phyloP scores from a whole-genome alignment of 2,888 invertebrate species.

The Diadromus collaris region DNA sequence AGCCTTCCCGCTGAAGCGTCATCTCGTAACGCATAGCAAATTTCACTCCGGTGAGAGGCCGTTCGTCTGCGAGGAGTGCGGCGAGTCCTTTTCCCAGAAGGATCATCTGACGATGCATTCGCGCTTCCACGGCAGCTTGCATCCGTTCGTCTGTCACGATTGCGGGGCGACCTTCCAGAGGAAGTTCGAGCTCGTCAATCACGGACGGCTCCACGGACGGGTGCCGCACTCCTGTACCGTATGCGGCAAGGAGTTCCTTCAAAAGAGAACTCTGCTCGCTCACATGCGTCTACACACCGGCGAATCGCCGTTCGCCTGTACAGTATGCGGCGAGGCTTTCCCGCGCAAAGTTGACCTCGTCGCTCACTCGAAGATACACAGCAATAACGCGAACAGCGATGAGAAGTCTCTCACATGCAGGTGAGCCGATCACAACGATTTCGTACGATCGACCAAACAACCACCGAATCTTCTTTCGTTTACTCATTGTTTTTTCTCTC shows the following conservation, averaged over 20 bases:
- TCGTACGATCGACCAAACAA: not conserved
- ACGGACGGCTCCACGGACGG: conserved; percentile 90
- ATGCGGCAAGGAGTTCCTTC: conserved; percentile 92
- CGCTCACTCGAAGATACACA: conserved; percentile 82
- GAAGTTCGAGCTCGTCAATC: conserved; percentile 93
- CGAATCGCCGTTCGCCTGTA: conserved; percentile 87
- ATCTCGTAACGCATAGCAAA: conserved; percentile 92
- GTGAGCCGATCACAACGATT: conserved; percentile 71
- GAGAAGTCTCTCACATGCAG: conserved; percentile 80
- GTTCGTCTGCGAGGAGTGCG: conserved; percentile 93
- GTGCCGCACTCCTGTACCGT: conserved; percentile 91
- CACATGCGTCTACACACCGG: conserved; percentile 91
- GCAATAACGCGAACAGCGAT: conserved; percentile 79
- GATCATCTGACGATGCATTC: conserved; percentile 95
- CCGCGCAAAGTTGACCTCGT: conserved; percentile 86
- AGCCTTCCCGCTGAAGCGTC: conserved; percentile 90
- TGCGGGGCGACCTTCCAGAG: conserved; percentile 93
- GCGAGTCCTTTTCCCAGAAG: conserved; percentile 95
- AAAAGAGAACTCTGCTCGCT: conserved; percentile 90
- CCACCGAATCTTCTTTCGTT: not conserved
- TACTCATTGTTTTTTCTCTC: not conserved
- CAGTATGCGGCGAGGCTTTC: conserved; percentile 90
- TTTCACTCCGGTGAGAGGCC: conserved; percentile 93
- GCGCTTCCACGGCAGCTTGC: conserved; percentile 96
- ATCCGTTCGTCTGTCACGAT: conserved; percentile 96